Evolutionary conservation across 2,888 invertebrate species (phyloP).

Genomic region (Deroplatys truncata): DNA sequence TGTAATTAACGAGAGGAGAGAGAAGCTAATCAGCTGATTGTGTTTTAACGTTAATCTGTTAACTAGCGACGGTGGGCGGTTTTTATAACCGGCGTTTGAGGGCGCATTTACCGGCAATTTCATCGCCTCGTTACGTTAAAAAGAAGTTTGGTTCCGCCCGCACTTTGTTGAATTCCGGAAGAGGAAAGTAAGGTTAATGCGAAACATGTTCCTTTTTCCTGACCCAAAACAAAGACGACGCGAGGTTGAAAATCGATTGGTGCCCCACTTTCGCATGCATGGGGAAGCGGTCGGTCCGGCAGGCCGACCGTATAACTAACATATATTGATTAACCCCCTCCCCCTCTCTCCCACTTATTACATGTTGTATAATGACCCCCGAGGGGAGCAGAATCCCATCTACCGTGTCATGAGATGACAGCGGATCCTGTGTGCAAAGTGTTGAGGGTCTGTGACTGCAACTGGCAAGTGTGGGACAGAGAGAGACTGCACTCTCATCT

Average conservation of each 20-base stretch:
- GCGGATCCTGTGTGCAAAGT: background rate
- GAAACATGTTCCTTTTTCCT: background rate
- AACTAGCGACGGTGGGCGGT: background rate
- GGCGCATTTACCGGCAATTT: too few relatives aligned
- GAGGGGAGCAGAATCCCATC: background rate
- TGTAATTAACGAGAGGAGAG: background rate
- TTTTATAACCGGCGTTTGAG: too few relatives aligned
- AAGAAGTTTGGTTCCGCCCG: too few relatives aligned
- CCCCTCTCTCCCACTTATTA: background rate
- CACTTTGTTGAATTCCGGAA: background rate
- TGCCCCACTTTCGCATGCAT: background rate
- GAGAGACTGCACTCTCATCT: too few relatives aligned
- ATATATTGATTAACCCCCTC: constrained; percentile 5
- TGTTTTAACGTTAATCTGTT: background rate
- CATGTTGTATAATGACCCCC: constrained; percentile 14
- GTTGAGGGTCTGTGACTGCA: too few relatives aligned
- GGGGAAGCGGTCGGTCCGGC: background rate
- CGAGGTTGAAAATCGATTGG: background rate
- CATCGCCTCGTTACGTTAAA: too few relatives aligned
- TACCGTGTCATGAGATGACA: background rate
- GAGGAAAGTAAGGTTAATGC: background rate
- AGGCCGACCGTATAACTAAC: background rate
- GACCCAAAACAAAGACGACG: background rate
- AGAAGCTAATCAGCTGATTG: background rate
- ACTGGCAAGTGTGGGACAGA: too few relatives aligned